Evolutionary conservation across 2,113 vertebrate genomes (phyloP).

Genomic region (Lophotis ruficrista): DNA sequence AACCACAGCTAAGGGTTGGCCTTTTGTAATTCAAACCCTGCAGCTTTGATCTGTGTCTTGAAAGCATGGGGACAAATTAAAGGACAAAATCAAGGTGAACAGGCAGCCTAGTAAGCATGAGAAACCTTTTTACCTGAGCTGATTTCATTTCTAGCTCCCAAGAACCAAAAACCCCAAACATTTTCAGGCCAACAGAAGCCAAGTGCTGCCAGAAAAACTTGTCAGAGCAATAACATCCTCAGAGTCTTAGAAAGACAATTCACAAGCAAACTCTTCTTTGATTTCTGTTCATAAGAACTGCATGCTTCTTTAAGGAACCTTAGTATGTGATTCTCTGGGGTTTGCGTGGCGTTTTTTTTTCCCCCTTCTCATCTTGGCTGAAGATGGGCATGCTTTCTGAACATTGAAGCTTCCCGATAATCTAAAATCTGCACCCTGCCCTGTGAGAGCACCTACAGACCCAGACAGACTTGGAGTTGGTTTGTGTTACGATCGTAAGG

Average conservation of each 20-base stretch:
- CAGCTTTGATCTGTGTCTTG: constrained; percentile 1
- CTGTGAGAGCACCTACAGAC: background rate
- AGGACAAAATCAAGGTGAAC: background rate
- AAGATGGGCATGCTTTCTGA: background rate
- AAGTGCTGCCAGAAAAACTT: background rate
- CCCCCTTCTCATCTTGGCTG: background rate
- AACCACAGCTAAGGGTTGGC: background rate
- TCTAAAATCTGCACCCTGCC: background rate
- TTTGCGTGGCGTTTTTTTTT: background rate
- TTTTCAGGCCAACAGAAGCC: background rate
- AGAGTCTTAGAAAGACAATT: background rate
- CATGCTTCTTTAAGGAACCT: background rate
- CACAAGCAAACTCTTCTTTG: background rate
- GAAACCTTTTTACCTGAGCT: background rate
- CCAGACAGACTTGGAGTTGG: background rate
- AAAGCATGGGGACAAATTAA: background rate
- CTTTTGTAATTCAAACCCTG: background rate
- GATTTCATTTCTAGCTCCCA: background rate
- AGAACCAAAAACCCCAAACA: background rate
- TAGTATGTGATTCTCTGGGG: background rate
- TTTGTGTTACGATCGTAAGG: rapidly evolving
- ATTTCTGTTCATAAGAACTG: background rate
- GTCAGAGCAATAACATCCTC: background rate
- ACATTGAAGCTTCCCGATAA: background rate
- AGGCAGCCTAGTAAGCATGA: background rate